Conservation (phyloP, 2,888 invertebrate genomes). For the Habroteleia sp. region DNA sequence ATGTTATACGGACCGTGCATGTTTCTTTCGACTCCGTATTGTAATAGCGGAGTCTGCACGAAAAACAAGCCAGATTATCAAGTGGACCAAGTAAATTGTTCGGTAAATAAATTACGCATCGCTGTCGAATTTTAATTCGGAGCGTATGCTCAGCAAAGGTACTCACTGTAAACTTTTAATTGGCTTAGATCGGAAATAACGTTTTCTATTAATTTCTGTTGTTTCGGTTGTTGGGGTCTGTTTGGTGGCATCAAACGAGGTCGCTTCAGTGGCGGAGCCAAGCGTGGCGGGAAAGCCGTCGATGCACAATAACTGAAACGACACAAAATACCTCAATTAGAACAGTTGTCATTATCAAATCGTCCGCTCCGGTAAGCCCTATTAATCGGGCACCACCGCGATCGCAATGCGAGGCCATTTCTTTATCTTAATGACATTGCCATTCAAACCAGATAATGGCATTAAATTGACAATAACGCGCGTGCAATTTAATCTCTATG, state of each 20-base stretch:
- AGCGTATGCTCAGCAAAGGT: conserved; percentile 38
- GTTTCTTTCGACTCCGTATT: conserved; percentile 30
- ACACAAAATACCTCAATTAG: conserved; percentile 47
- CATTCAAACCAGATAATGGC: conserved; percentile 8
- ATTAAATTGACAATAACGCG: not conserved
- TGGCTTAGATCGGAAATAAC: conserved; percentile 82
- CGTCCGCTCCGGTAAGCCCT: conserved; percentile 12
- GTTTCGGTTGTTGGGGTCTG: conserved; percentile 77
- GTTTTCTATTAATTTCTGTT: conserved; percentile 73
- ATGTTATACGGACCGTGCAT: conserved; percentile 17
- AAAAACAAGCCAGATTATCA: conserved; percentile 24
- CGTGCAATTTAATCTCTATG: not conserved
- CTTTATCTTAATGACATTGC: conserved; percentile 1
- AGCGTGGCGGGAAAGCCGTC: conserved; percentile 83
- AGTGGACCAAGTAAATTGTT: conserved; percentile 42
- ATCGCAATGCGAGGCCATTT: conserved; percentile 2
- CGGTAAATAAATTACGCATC: conserved; percentile 52
- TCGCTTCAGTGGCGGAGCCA: conserved; percentile 84
- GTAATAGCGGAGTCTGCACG: not conserved
- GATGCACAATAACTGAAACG: conserved; percentile 85
- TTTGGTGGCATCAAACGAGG: conserved; percentile 83
- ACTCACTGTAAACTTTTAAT: conserved; percentile 86
- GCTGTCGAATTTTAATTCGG: conserved; percentile 43
- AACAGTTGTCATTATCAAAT: conserved; percentile 41
- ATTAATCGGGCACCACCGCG: conserved; percentile 10